A percentile compares a stretch with the other conserved stretches of the same genome.
These are phyloP conservation scores for Habropoda laboriosa DNA, from an alignment of 1,140 invertebrate species.

Conservation along the genomic window DNA sequence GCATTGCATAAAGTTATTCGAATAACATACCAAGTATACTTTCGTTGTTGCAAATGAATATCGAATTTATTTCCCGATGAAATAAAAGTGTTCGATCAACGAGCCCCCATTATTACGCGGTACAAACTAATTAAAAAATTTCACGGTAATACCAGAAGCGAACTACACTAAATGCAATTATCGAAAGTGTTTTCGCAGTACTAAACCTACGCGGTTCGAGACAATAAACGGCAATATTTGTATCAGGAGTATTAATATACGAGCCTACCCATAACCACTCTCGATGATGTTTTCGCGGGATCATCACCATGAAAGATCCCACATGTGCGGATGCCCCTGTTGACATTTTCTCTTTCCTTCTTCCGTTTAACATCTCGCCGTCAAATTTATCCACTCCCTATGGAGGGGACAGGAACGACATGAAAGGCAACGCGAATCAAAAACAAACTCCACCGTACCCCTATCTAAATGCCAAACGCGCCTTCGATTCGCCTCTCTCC, in stretches of 20 bases:
- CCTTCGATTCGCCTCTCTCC: neutral
- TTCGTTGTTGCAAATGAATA: no score
- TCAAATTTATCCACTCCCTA: constrained; percentile 8
- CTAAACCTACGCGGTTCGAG: no score
- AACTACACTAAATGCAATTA: no score
- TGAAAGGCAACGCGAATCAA: constrained; percentile 16
- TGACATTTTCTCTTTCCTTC: constrained; percentile 23
- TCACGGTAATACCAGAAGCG: no score
- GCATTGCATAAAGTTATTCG: no score
- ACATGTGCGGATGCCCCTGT: constrained; percentile 25
- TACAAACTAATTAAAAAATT: no score
- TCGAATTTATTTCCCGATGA: no score
- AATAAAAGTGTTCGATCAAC: no score
- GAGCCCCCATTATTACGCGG: no score
- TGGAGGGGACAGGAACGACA: neutral
- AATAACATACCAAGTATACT: no score
- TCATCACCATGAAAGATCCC: neutral
- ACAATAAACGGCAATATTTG: neutral
- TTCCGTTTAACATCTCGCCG: neutral
- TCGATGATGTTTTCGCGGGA: neutral
- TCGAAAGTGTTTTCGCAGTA: no score
- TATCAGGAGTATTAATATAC: neutral
- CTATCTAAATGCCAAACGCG: constrained; percentile 22
- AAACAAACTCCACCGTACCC: constrained; percentile 6
- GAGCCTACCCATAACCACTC: neutral